phyloP scores from a whole-genome alignment of 2,888 invertebrate genomes.

The Nysson spinosus region DNA sequence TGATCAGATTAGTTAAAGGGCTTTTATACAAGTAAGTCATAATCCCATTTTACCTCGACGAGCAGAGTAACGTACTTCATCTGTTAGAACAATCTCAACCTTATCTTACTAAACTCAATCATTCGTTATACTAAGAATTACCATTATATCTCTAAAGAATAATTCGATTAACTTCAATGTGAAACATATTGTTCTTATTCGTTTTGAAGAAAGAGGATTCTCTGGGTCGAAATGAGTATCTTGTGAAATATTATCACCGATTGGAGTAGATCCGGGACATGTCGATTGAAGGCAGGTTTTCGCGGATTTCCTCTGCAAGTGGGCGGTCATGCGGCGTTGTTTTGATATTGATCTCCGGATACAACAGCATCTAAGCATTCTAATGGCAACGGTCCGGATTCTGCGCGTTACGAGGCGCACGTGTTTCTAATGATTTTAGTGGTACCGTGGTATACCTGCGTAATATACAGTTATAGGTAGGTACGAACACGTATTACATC shows the following conservation, averaged over 20 bases:
- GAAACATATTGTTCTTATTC: too few relatives aligned
- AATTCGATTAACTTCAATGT: too few relatives aligned
- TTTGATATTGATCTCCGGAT: conserved; percentile 75
- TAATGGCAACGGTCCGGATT: conserved; percentile 70
- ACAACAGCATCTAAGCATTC: conserved; percentile 70
- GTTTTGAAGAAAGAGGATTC: too few relatives aligned
- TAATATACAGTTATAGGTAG: conserved; percentile 64
- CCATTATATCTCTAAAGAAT: too few relatives aligned
- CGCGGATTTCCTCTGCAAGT: conserved; percentile 32
- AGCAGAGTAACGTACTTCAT: too few relatives aligned
- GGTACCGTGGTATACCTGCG: conserved; percentile 63
- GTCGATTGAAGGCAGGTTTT: not conserved
- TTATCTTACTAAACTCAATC: too few relatives aligned
- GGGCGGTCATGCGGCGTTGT: conserved; percentile 61
- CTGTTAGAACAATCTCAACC: too few relatives aligned
- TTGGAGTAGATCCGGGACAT: not conserved
- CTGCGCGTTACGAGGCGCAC: conserved; percentile 73
- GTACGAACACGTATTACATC: conserved; percentile 64
- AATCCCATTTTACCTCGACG: too few relatives aligned
- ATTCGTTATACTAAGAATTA: too few relatives aligned
- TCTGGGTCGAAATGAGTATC: not conserved
- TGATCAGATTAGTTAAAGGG: too few relatives aligned
- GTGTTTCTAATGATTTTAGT: conserved; percentile 76
- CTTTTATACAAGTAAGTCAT: too few relatives aligned
- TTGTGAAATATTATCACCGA: too few relatives aligned